Evolutionary conservation across 1,140 invertebrate species (phyloP).

Genomic region (Lasaia peninsularis): DNA sequence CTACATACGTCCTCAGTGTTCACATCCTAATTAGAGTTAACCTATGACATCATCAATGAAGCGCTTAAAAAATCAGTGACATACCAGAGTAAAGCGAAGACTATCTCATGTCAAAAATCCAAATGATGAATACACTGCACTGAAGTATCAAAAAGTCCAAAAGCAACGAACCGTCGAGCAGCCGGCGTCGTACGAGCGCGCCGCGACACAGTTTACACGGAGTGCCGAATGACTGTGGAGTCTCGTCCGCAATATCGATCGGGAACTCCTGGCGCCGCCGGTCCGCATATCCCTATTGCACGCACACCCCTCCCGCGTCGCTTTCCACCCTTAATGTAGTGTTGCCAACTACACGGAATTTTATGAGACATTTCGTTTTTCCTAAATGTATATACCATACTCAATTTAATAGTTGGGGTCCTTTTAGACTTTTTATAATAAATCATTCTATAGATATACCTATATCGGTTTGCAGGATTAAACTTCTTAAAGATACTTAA

Average conservation of each 20-base stretch:
- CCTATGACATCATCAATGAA: conserved; percentile 45
- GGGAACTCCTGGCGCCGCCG: conserved; percentile 62
- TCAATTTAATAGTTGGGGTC: too few species aligned
- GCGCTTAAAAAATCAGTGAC: conserved; percentile 34
- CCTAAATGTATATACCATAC: too few species aligned
- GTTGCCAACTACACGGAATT: conserved; percentile 5
- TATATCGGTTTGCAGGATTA: too few species aligned
- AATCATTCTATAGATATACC: too few species aligned
- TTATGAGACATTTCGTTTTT: neutral
- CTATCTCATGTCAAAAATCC: conserved; percentile 63
- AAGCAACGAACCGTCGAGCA: conserved; percentile 33
- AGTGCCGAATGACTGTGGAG: conserved; percentile 34
- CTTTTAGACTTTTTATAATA: too few species aligned
- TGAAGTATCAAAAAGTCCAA: conserved; percentile 29
- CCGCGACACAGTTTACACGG: conserved; percentile 45
- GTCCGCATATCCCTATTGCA: conserved; percentile 69
- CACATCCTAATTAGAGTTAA: conserved; percentile 33
- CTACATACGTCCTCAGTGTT: conserved; percentile 11
- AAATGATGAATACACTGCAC: conserved; percentile 51
- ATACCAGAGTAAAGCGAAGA: conserved; percentile 43
- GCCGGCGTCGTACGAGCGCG: conserved; percentile 42
- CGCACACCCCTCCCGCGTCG: conserved; percentile 56
- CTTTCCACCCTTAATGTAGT: conserved; percentile 16
- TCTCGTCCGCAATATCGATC: conserved; percentile 54
- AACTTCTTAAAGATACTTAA: too few species aligned